Evolutionary conservation across 2,113 vertebrate genomes (phyloP).

Genomic region (Gadus macrocephalus): DNA sequence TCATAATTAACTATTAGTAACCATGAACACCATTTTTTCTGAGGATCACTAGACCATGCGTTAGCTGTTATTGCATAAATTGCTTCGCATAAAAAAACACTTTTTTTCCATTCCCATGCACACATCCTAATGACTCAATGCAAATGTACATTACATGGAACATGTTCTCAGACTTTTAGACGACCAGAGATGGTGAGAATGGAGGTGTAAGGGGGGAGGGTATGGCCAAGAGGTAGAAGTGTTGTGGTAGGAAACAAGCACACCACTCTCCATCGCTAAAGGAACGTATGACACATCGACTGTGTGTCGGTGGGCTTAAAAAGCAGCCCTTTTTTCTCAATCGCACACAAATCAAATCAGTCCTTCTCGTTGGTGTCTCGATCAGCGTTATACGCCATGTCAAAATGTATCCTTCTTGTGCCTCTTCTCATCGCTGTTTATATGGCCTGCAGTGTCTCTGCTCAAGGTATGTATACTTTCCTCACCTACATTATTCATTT

Average conservation of each 20-base stretch:
- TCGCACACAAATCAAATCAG: conserved; percentile 9
- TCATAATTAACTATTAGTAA: conserved; percentile 46
- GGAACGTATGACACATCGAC: conserved; percentile 21
- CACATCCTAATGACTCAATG: too few relatives aligned
- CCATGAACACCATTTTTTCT: too few relatives aligned
- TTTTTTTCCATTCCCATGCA: too few relatives aligned
- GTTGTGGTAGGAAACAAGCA: conserved; percentile 38
- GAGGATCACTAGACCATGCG: too few relatives aligned
- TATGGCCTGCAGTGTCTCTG: conserved; percentile 22
- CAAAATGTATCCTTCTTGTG: not conserved
- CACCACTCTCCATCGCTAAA: conserved; percentile 41
- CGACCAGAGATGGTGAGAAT: conserved; percentile 16
- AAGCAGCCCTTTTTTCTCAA: not conserved
- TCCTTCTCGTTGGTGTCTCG: not conserved
- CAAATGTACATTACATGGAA: too few relatives aligned
- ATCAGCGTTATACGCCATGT: conserved; percentile 26
- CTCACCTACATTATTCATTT: not conserved
- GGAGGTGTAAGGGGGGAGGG: not conserved
- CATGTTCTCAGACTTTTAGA: conserved; percentile 26
- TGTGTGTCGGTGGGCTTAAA: conserved; percentile 16
- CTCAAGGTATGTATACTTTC: conserved; percentile 37
- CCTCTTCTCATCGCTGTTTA: conserved; percentile 25
- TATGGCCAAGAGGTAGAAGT: not conserved
- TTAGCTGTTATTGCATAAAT: too few relatives aligned
- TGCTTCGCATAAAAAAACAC: too few relatives aligned